A percentile compares a stretch with the other conserved stretches of the same genome.
These are phyloP conservation scores for Plusia festucae DNA, from an alignment of 2,888 invertebrate species.

Conservation along the genomic window DNA sequence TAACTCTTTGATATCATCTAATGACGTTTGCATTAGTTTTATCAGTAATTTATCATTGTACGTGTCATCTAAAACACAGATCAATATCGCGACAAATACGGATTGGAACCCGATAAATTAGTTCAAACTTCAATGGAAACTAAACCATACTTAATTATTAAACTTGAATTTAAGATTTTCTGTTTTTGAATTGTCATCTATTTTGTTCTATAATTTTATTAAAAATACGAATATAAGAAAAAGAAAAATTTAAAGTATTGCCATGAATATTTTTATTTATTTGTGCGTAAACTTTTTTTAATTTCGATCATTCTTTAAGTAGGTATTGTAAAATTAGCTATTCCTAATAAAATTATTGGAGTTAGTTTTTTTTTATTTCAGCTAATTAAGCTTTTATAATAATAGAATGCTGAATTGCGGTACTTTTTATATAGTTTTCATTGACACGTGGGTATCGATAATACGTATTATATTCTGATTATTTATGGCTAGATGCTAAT, in stretches of 20 bases:
- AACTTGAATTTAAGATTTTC: too few relatives aligned
- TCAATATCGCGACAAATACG: background rate
- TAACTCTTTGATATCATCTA: background rate
- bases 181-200: too few relatives aligned
- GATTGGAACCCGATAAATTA: background rate
- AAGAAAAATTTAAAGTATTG: too few relatives aligned
- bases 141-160: too few relatives aligned
- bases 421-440: slow-evolving; percentile 1
- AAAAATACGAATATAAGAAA: too few relatives aligned
- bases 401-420: background rate
- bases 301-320: too few relatives aligned
- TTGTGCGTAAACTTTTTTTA: too few relatives aligned
- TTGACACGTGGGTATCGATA: slow-evolving; percentile 4
- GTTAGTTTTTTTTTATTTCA: background rate
- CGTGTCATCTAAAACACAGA: background rate
- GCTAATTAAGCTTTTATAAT: background rate
- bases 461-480: background rate
- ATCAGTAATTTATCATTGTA: background rate
- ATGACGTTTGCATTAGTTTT: background rate
- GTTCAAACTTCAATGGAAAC: background rate
- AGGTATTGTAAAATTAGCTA: background rate
- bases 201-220: too few relatives aligned
- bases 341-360: too few relatives aligned
- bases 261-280: too few relatives aligned
- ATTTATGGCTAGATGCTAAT: slow-evolving; percentile 1